Base-by-base conservation (phyloP, 2,888 invertebrate species). In the Eurytoma adleriae region DNA sequence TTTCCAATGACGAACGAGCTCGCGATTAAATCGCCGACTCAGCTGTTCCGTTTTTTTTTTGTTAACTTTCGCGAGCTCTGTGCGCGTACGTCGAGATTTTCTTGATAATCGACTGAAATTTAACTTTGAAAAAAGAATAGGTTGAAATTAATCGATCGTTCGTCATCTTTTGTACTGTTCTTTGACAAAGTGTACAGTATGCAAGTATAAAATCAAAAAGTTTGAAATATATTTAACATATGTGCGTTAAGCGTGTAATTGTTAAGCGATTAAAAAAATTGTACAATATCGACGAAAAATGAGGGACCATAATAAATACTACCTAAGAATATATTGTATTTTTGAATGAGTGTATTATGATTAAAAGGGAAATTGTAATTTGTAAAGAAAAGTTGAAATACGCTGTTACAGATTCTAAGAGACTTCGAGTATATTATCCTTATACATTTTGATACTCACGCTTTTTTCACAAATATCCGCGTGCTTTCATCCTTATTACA, bases 381-480 rank as follows among this genome's bases (percentile, higher is more conserved):
- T 57, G 70, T 71, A 71, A 18, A 71, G 59, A 71, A 3, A 40
- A 59, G n/a, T 27, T 68, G 16, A 12, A 27, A 18, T 10, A 16
- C 0, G 18, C 3, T 68, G 16, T 68, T n/a, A 7, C 24, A 16
- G 20, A 57, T 57, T 56, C 14, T 1, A 57, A 57, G 13, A 20
- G 56, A 56, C 18, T 57, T 56, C 40, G 48, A 57, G 52, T 48
- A 62, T 69, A 69, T 10, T 70, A 70, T 70, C 20, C 57, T 20
- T 72, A 72, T 14, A 24, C 66, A 66, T 74, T 66, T 74, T 66
- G 30, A 74, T 74, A 73, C 64, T 64, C 64, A 40, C 40, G 56
- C 30, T 62, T 64, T 64, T 30, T 40, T 24, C 16, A 59, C 48
- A 16, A 61, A 71, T 61, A 61, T 61, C 7, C 20, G 16, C 40